Percentiles rank a stretch among this genome's conserved stretches.
Conservation (phyloP, 2,888 invertebrate genomes). For the Endotricha flammealis region DNA sequence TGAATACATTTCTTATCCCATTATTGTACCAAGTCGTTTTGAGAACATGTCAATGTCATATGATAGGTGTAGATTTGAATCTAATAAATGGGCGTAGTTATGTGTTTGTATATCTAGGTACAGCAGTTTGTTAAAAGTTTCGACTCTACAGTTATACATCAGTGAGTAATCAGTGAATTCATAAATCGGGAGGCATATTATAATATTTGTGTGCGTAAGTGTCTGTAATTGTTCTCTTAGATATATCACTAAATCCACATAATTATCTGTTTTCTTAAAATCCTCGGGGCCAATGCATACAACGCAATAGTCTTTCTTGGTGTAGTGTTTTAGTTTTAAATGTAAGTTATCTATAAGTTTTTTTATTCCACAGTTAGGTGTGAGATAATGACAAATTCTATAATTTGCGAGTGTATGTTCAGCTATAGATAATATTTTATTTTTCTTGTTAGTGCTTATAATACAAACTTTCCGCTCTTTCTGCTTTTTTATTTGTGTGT, state of each 20-base stretch:
- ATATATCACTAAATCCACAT: background rate
- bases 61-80: background rate
- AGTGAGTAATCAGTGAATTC: background rate
- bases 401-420: background rate
- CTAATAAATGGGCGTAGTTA: background rate
- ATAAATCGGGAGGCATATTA: background rate
- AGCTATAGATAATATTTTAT: background rate
- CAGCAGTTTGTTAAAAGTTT: no score
- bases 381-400: background rate
- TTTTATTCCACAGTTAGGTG: background rate
- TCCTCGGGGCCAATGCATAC: background rate
- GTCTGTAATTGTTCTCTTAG: background rate
- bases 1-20: background rate
- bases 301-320: background rate
- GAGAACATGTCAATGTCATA: background rate
- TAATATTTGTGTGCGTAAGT: background rate
- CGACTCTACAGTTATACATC: no score
- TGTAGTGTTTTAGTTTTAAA: background rate
- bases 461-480: background rate
- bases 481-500: no score
- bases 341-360: background rate
- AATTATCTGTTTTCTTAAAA: background rate
- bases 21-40: background rate
- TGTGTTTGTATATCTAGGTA: no score
- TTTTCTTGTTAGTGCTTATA: background rate